These are phyloP conservation scores for Camponotus vicinus DNA, from an alignment of 1,140 invertebrate species.

Conservation along the genomic window DNA sequence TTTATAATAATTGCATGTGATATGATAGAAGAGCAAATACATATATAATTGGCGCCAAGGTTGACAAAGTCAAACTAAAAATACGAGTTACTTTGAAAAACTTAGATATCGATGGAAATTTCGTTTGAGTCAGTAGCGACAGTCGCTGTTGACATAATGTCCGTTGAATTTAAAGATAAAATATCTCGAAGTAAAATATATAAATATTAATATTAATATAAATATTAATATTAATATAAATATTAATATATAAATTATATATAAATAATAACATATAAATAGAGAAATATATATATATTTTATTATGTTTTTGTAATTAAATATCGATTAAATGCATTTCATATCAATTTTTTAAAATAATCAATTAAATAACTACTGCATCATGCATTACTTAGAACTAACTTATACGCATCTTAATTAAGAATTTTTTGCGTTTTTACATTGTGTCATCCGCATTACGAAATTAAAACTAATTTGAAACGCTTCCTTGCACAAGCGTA, in stretches of 20 bases:
- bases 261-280: neutral
- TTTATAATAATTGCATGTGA: neutral
- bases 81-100: neutral
- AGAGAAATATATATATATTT: neutral
- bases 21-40: slow-evolving; percentile 1
- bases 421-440: neutral
- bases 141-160: neutral
- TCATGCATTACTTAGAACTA: neutral
- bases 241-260: too few relatives aligned
- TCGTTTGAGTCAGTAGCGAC: neutral
- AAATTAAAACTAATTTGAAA: neutral
- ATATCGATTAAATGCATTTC: neutral
- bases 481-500: neutral
- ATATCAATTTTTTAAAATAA: neutral
- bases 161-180: neutral
- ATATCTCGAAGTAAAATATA: neutral
- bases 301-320: neutral
- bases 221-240: too few relatives aligned
- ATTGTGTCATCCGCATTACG: neutral
- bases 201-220: too few relatives aligned
- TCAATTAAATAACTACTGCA: neutral
- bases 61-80: neutral
- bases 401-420: neutral
- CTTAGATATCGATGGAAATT: neutral
- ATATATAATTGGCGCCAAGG: neutral